Conservation (phyloP, 2,113 vertebrate species). For the Agelaius tricolor region DNA sequence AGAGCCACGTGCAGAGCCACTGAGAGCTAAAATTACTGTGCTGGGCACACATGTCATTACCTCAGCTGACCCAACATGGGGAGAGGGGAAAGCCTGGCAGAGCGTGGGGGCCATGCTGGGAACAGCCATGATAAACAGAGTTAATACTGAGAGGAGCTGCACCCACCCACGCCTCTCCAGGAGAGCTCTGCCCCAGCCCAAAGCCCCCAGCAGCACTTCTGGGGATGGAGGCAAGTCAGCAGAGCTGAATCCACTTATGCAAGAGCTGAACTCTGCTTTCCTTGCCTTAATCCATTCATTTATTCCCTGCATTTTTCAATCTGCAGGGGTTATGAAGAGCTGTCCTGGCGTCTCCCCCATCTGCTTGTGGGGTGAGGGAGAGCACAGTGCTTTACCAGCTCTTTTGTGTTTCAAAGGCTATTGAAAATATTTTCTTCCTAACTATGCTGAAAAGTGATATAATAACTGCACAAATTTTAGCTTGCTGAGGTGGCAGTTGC, state of each 20-base stretch:
- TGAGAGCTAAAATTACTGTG: not conserved
- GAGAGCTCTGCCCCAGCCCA: not conserved
- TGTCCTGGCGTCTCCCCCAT: not conserved
- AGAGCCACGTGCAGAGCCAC: not conserved
- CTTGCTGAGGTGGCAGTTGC: not conserved
- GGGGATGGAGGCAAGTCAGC: not conserved
- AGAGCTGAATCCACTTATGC: slow-evolving; percentile 11
- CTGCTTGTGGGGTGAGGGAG: not conserved
- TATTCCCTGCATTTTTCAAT: not conserved
- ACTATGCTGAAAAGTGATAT: not conserved
- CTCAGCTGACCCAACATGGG: not conserved
- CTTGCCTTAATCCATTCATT: not conserved
- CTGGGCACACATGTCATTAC: not conserved
- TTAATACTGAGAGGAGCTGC: not conserved
- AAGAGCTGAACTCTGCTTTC: slow-evolving; percentile 23
- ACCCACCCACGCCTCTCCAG: not conserved
- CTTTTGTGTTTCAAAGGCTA: not conserved
- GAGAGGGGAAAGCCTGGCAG: not conserved
- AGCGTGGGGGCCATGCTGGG: not conserved
- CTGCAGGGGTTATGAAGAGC: not conserved
- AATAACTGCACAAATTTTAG: not conserved
- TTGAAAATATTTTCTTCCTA: not conserved
- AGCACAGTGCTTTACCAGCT: not conserved
- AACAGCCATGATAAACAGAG: not conserved
- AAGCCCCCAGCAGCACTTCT: not conserved